Base-by-base conservation (phyloP, 1,140 invertebrate genomes). In the Scaptodrosophila lebanonensis region DNA sequence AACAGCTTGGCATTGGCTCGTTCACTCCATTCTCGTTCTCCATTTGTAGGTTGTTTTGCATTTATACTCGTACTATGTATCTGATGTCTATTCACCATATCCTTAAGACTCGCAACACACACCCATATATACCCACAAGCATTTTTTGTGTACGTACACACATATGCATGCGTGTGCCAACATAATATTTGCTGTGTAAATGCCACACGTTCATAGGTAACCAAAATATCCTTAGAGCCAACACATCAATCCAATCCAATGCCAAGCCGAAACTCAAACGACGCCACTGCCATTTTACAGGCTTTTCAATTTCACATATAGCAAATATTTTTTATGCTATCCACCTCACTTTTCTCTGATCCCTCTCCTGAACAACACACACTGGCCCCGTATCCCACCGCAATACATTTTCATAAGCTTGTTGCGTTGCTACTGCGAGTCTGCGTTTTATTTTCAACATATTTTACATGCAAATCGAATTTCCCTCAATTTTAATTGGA, bases 401-500 rank as follows among this genome's bases (percentile, higher is more conserved):
- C 54, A 51, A 68, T 42, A 66, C 58, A 47, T 36, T 16, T 27
- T 30, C 32, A 39, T 43, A 38, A 20, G 13, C 42, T 54, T 38
- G 16, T 29, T 13, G 13, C 51, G 40, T 36, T 50, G 40, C 22
- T 64, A 16, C 25, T 50, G 20, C 39, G 17, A 18, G 48, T 39
- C 50, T 11, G 59, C 47, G 30, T 25, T 50, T 57, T 73, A 65
- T 51, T 61, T 70, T 59, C 38, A 51, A 73, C 73, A 76, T 85
- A 85, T 85, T 85, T 85, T 85, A 85, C 83, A 85, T 85, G 83
- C 77, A 85, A 85, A 85, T 85, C 83, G 83, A 85, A 85, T 85
- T 85, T 85, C 83, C 72, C 83, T 85, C 83, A 85, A 85, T 85
- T 85, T 85, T 85, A 85, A 85, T 85, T 85, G 83, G 83, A 85